A percentile compares a stretch with the other conserved stretches of the same genome.
These are phyloP conservation scores for Argyrosomus japonicus DNA, from an alignment of 2,113 vertebrate species.

Conservation along the genomic window DNA sequence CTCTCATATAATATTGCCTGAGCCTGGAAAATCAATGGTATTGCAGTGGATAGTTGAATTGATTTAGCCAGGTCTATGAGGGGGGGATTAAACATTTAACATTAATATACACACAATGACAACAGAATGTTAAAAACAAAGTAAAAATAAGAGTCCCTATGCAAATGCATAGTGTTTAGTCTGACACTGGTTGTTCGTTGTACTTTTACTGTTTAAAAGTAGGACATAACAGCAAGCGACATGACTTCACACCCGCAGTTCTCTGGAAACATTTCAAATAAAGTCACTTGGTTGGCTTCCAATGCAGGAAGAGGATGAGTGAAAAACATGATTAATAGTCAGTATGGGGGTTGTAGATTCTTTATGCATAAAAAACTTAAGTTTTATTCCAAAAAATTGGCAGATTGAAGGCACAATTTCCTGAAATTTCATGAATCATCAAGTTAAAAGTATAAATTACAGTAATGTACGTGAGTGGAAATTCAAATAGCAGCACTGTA, in stretches of 20 bases:
- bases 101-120: conserved; percentile 23
- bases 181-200: not conserved
- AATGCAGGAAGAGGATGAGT: not conserved
- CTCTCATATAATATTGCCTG: conserved; percentile 42
- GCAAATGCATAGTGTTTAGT: not conserved
- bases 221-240: not conserved
- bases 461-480: not conserved
- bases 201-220: conserved; percentile 5
- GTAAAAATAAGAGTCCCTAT: not conserved
- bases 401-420: not conserved
- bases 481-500: not conserved
- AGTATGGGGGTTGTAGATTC: not conserved
- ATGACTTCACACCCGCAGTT: conserved; percentile 20
- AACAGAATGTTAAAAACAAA: not conserved
- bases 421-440: not conserved
- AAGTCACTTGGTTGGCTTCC: conserved; percentile 14
- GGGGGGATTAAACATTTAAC: conserved; percentile 42
- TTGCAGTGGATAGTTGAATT: conserved; percentile 19
- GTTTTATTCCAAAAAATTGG: not conserved
- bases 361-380: not conserved
- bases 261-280: conserved; percentile 25
- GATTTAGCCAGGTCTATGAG: conserved; percentile 26
- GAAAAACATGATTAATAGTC: conserved; percentile 27
- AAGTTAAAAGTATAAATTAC: not conserved
- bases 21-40: conserved; percentile 39